Conservation (phyloP, 2,888 invertebrate species). For the Aquatica leii region DNA sequence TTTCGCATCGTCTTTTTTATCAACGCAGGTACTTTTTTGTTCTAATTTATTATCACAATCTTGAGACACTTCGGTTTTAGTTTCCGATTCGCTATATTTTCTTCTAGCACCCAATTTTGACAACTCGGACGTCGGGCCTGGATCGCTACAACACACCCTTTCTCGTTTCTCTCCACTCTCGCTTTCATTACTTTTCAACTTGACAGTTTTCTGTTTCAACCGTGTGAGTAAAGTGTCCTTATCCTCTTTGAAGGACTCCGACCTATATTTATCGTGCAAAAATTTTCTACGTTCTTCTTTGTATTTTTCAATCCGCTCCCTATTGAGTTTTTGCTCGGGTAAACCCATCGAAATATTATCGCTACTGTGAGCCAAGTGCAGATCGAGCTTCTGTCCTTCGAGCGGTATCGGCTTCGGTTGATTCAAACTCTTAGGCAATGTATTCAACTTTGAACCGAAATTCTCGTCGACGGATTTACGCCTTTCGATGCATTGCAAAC, state of each 20-base stretch:
- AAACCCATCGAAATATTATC: constrained; percentile 47
- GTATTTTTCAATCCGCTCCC: constrained; percentile 88
- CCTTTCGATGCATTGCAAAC: constrained; percentile 52
- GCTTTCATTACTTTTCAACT: constrained; percentile 41
- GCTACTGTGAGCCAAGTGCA: constrained; percentile 54
- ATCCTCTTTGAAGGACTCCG: constrained; percentile 77
- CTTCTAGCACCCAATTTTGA: constrained; percentile 26
- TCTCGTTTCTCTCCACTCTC: constrained; percentile 6
- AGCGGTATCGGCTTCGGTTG: constrained; percentile 66
- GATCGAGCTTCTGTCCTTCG: constrained; percentile 51
- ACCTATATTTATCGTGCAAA: constrained; percentile 84
- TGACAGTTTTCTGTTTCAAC: constrained; percentile 58
- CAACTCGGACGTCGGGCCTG: constrained; percentile 13
- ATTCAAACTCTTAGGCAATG: constrained; percentile 66
- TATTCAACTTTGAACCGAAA: constrained; percentile 59
- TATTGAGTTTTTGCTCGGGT: constrained; percentile 65
- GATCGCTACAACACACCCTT: constrained; percentile 18
- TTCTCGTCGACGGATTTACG: constrained; percentile 68
- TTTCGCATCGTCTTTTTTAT: constrained; percentile 14
- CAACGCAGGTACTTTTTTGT: constrained; percentile 15
- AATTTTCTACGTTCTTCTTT: constrained; percentile 90
- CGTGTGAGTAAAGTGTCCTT: constrained; percentile 63
- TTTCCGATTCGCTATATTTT: constrained; percentile 28
- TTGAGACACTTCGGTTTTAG: constrained; percentile 34
- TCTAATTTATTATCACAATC: constrained; percentile 30